Conservation (phyloP, 2,113 vertebrate species). For the Salvator merianae region DNA sequence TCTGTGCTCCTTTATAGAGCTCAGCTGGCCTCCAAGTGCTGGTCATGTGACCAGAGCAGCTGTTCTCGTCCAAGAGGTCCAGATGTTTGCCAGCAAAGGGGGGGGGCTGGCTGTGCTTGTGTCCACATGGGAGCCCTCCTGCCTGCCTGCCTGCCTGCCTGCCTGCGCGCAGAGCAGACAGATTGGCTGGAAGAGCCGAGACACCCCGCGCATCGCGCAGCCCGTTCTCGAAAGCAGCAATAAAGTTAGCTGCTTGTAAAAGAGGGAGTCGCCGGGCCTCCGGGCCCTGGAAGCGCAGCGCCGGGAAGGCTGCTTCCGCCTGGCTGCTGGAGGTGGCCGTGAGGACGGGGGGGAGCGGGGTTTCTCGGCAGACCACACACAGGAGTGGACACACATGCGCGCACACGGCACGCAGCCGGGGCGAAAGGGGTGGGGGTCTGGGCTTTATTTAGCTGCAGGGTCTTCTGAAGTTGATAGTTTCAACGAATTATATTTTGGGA, state of each 20-base stretch:
- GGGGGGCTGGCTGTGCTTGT: background rate
- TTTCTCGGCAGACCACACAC: background rate
- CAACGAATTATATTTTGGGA: too few species aligned
- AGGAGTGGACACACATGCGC: too few species aligned
- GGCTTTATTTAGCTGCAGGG: too few species aligned
- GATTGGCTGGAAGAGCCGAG: background rate
- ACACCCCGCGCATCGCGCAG: background rate
- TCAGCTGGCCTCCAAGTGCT: background rate
- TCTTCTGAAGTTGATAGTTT: too few species aligned
- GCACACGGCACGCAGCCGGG: too few species aligned
- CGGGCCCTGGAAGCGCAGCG: background rate
- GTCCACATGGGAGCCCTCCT: background rate
- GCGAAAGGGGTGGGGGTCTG: too few species aligned
- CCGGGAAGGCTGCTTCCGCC: background rate
- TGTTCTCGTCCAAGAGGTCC: background rate
- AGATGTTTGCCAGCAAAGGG: slow-evolving; percentile 21
- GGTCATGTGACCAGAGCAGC: slow-evolving; percentile 48
- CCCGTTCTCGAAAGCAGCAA: background rate
- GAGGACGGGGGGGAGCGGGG: rapidly evolving
- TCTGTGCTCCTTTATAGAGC: background rate
- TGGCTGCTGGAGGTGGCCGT: background rate
- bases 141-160: too few species aligned
- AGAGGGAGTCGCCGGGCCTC: background rate
- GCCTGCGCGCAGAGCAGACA: background rate
- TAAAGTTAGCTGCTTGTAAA: slow-evolving; percentile 2